Evolutionary conservation across 2,888 invertebrate species (phyloP).

Genomic region (Thera britannica): DNA sequence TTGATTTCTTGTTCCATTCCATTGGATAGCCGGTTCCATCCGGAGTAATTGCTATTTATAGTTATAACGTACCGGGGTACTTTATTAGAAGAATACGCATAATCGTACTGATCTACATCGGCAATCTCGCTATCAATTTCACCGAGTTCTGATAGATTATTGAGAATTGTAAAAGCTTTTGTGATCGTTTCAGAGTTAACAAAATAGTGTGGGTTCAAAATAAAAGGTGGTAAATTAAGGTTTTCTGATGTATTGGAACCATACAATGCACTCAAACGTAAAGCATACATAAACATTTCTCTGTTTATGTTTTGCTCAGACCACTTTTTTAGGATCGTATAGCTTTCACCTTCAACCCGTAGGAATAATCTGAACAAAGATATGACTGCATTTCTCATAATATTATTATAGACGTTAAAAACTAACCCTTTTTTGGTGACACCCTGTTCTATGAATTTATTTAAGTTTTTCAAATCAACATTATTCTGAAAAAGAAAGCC

Average conservation of each 20-base stretch:
- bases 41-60: conserved; percentile 74
- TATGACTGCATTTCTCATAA: conserved; percentile 75
- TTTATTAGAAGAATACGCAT: conserved; percentile 26
- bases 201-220: conserved; percentile 74
- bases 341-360: conserved; percentile 64
- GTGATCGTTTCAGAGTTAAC: conserved; percentile 69
- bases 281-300: conserved; percentile 78
- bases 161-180: conserved; percentile 66
- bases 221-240: conserved; percentile 70
- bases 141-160: conserved; percentile 48
- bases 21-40: conserved; percentile 79
- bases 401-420: conserved; percentile 78
- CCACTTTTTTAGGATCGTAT: conserved; percentile 65
- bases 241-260: conserved; percentile 53
- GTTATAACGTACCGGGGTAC: conserved; percentile 45
- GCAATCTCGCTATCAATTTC: conserved; percentile 36
- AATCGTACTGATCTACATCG: conserved; percentile 55
- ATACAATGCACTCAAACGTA: conserved; percentile 71
- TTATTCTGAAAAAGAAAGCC: conserved; percentile 56
- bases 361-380: conserved; percentile 74
- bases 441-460: conserved; percentile 56
- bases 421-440: conserved; percentile 64
- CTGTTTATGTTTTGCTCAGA: conserved; percentile 73
- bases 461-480: conserved; percentile 55
- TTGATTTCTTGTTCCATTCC: conserved; percentile 81